Evolutionary conservation across 64 coral and sea anemone genomes (phyloP).

Genomic region (Acropora yongei): DNA sequence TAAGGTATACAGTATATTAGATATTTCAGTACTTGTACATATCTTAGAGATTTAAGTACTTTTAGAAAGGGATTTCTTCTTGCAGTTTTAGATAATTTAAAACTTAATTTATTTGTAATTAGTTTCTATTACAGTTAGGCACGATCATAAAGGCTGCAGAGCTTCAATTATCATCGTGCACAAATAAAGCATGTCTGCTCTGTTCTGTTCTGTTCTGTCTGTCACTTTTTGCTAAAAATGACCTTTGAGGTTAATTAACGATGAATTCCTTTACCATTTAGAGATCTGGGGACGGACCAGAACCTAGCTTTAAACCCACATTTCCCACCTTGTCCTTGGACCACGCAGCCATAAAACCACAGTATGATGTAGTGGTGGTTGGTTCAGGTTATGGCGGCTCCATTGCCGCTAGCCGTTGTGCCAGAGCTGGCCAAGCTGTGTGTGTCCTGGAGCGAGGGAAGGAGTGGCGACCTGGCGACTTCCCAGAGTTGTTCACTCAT

Average conservation of each 20-base stretch:
- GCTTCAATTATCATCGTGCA: no score
- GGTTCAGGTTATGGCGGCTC: conserved; percentile 73
- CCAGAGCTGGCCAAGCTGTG: conserved; percentile 63
- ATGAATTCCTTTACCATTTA: neutral
- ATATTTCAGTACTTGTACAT: no score
- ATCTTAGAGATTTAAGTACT: no score
- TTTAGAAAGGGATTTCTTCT: no score
- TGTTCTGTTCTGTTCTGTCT: no score
- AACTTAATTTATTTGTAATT: no score
- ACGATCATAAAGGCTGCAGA: no score
- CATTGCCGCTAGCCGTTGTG: conserved; percentile 66
- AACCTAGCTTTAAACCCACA: neutral
- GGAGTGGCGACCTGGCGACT: conserved; percentile 77
- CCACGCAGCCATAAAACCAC: conserved; percentile 38
- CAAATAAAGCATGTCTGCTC: no score
- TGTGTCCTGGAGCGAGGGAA: conserved; percentile 76
- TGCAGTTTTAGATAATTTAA: no score
- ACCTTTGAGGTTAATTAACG: neutral
- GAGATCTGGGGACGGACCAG: neutral
- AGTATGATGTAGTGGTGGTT: conserved; percentile 70
- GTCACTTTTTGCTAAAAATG: no score
- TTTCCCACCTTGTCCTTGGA: conserved; percentile 48
- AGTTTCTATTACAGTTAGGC: no score
- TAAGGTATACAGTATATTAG: no score
- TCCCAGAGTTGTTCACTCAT: conserved; percentile 57